Conservation (phyloP, 2,113 vertebrate species). For the Morone saxatilis region DNA sequence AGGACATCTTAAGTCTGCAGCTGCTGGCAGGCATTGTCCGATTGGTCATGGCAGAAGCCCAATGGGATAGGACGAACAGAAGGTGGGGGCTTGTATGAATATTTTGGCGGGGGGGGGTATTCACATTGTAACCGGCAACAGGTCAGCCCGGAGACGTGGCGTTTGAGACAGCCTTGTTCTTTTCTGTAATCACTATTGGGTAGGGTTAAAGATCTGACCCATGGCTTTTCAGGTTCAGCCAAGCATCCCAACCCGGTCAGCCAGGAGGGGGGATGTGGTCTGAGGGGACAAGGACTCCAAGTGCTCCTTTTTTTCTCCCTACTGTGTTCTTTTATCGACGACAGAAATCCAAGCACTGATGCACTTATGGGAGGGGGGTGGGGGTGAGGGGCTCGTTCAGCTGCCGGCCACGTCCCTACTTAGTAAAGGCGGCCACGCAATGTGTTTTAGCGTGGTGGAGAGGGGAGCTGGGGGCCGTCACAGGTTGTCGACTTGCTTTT, state of each 20-base stretch:
- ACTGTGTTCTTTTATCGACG: conserved; percentile 61
- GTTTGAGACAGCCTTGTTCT: conserved; percentile 43
- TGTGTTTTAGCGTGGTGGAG: conserved; percentile 19
- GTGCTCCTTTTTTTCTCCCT: conserved; percentile 28
- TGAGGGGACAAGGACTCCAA: conserved; percentile 29
- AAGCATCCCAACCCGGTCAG: conserved; percentile 64
- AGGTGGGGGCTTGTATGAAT: conserved; percentile 55
- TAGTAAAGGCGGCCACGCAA: neutral
- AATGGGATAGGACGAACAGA: conserved; percentile 45
- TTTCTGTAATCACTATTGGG: conserved; percentile 46
- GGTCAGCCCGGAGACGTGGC: conserved; percentile 29
- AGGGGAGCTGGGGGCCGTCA: conserved; percentile 27
- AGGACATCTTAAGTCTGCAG: conserved; percentile 74
- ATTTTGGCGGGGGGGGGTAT: conserved; percentile 43
- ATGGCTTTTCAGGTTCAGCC: conserved; percentile 69
- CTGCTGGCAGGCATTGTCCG: conserved; percentile 71
- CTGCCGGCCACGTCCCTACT: conserved; percentile 4
- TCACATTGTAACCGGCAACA: conserved; percentile 51
- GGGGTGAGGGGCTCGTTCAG: conserved; percentile 19
- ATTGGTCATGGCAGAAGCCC: conserved; percentile 74
- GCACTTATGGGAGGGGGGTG: conserved; percentile 30
- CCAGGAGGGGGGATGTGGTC: conserved; percentile 29
- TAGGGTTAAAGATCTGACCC: conserved; percentile 68
- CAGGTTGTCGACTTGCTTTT: conserved; percentile 46
- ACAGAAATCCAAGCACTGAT: conserved; percentile 63